Evolutionary conservation across 2,113 vertebrate species (phyloP).

Genomic region (Gila orcuttii): DNA sequence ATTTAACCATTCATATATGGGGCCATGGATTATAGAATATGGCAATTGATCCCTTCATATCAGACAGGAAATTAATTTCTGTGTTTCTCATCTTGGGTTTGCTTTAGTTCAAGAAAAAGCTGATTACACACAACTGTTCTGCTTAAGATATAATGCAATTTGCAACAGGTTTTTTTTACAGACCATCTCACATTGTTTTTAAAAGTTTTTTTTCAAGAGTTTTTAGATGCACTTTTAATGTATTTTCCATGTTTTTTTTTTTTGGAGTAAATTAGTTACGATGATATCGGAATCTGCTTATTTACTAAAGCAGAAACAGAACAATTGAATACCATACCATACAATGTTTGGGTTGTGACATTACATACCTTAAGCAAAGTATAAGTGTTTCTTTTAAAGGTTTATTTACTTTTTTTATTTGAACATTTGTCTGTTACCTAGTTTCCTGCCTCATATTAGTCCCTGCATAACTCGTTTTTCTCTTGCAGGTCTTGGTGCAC

Average conservation of each 20-base stretch:
- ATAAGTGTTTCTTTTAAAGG: neutral
- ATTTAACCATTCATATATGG: neutral
- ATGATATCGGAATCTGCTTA: neutral
- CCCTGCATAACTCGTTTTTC: neutral
- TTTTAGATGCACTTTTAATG: neutral
- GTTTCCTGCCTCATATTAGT: neutral
- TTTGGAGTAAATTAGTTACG: neutral
- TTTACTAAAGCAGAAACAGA: neutral
- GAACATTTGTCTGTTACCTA: neutral
- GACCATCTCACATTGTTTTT: neutral
- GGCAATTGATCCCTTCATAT: neutral
- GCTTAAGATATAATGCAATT: neutral
- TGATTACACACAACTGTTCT: neutral
- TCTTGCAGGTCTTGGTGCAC: constrained; percentile 26
- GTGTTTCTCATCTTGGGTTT: neutral
- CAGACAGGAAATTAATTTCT: neutral
- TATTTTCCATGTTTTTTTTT: neutral
- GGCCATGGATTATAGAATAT: neutral
- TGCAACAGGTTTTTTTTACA: neutral
- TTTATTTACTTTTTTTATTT: neutral
- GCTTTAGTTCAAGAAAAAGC: neutral
- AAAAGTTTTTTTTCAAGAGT: neutral
- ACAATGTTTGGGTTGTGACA: neutral
- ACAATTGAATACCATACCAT: neutral
- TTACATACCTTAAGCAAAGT: neutral